Evolutionary conservation across 92 coral and sea anemone genomes (phyloP).

Genomic region (Phenganax marumi): DNA sequence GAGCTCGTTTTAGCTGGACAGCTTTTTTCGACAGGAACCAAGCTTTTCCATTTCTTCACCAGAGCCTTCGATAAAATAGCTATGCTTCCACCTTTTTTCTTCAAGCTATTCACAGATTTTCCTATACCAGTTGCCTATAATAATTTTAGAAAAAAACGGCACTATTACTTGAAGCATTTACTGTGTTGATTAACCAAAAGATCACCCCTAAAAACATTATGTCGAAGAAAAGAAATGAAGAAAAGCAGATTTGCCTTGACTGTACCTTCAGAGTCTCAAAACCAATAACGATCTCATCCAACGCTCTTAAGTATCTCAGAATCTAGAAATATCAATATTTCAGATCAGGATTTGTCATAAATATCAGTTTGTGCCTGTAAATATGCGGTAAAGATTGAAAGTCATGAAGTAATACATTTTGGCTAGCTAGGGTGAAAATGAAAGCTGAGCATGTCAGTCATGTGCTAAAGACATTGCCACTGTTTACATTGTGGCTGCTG

Average conservation of each 20-base stretch:
- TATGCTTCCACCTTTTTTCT: slow-evolving; percentile 64
- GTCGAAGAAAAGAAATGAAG: background rate
- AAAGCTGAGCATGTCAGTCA: too few relatives aligned
- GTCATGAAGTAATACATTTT: too few relatives aligned
- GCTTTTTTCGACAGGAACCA: background rate
- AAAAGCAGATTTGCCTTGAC: too few relatives aligned
- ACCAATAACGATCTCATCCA: slow-evolving; percentile 70
- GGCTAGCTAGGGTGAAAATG: too few relatives aligned
- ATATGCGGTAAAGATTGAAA: too few relatives aligned
- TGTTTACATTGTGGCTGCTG: too few relatives aligned
- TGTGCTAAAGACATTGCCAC: too few relatives aligned
- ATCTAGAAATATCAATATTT: slow-evolving; percentile 44
- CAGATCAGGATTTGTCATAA: background rate
- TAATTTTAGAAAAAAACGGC: background rate
- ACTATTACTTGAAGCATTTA: background rate
- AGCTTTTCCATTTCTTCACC: slow-evolving; percentile 76
- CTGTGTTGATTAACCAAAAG: background rate
- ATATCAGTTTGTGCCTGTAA: too few relatives aligned
- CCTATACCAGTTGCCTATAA: slow-evolving; percentile 91
- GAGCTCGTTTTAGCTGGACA: slow-evolving; percentile 16
- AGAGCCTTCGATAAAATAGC: slow-evolving; percentile 66
- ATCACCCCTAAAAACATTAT: background rate
- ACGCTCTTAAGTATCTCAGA: slow-evolving; percentile 70
- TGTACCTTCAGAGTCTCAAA: slow-evolving; percentile 77
- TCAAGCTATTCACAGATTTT: slow-evolving; percentile 71